Base-by-base conservation (phyloP, 1,140 invertebrate genomes). In the Andricus grossulariae region DNA sequence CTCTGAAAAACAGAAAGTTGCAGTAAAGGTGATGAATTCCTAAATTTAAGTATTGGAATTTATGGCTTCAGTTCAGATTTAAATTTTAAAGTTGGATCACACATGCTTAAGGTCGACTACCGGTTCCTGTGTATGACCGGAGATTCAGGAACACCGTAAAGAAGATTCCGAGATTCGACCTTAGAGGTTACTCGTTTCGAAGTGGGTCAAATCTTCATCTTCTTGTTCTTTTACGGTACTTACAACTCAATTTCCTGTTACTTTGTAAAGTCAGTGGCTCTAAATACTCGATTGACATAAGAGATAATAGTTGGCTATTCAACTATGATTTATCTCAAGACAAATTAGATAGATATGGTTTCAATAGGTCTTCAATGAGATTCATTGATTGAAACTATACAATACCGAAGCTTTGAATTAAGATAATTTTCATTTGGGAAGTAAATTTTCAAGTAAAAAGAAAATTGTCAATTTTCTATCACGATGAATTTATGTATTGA, bases 121-220 rank as follows among this genome's bases (percentile, higher is more conserved):
- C 10, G 57, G 10, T 60, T 66, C 60, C 60, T 66, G 6, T 25
- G 25, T 39, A 66, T 39, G 13, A 50, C 74, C 5, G 52, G 74
- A 45, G 71, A 79, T 73, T 75, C 74, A 50, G 11, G 60, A 72
- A 55, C 71, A 76, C 72, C 60, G 55, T 78, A 75, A 74, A 72
- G 32, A 72, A 50, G 45, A 73, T 79, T 77, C 66, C 72, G 75
- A 81, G 77, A 75, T 82, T 76, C 78, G 76, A 82, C 75, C 77
- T 76, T 82, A 79, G 71, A 82, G 80, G 80, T 82, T 79, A 79
- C 74, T 50, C 57, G 25, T 71, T 18, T 25, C 71, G 45, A 83
- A 83, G 77, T 83, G 66, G 80, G 80, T 74, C 80, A 78, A 54
- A 77, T 75, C 73, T 82, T 79, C 76, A 81, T 76, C 78, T 79